Conservation (phyloP, 2,888 invertebrate species). For the Nomada hirtipes region DNA sequence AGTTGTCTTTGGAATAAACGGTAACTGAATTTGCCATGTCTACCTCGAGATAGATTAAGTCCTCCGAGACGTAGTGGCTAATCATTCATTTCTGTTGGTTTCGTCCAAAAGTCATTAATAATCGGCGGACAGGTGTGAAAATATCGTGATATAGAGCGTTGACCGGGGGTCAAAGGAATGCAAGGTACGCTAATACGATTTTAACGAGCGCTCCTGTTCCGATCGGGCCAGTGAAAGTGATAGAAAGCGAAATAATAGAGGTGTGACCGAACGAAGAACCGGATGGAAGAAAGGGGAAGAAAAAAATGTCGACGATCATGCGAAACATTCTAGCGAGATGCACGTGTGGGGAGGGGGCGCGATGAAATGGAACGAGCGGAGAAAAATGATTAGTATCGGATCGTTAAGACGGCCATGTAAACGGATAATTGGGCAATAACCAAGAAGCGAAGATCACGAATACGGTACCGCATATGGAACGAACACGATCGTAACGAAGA, state of each 20-base stretch:
- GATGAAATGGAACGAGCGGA: slow-evolving; percentile 30
- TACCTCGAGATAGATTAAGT: background rate
- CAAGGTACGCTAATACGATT: slow-evolving; percentile 35
- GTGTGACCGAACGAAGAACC: background rate
- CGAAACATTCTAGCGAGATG: slow-evolving; percentile 25
- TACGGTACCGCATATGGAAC: slow-evolving; percentile 59
- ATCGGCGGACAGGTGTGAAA: slow-evolving; percentile 29
- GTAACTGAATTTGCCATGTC: background rate
- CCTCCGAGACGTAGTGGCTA: background rate
- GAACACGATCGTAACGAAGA: slow-evolving; percentile 65
- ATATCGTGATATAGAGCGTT: slow-evolving; percentile 14
- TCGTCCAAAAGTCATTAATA: slow-evolving; percentile 13
- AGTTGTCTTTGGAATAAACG: background rate
- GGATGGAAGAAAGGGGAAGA: background rate
- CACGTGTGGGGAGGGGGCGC: background rate
- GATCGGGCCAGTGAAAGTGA: slow-evolving; percentile 60
- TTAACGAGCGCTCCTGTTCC: slow-evolving; percentile 45
- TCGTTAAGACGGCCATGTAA: slow-evolving; percentile 63
- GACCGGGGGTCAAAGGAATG: slow-evolving; percentile 3
- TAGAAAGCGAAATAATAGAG: slow-evolving; percentile 66
- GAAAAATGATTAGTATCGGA: slow-evolving; percentile 67
- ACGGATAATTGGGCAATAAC: slow-evolving; percentile 70
- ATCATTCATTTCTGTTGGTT: slow-evolving; percentile 1
- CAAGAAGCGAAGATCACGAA: slow-evolving; percentile 68
- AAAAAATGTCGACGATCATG: slow-evolving; percentile 19